Conservation (phyloP, 2,888 invertebrate species). For the Perdita meconis region DNA sequence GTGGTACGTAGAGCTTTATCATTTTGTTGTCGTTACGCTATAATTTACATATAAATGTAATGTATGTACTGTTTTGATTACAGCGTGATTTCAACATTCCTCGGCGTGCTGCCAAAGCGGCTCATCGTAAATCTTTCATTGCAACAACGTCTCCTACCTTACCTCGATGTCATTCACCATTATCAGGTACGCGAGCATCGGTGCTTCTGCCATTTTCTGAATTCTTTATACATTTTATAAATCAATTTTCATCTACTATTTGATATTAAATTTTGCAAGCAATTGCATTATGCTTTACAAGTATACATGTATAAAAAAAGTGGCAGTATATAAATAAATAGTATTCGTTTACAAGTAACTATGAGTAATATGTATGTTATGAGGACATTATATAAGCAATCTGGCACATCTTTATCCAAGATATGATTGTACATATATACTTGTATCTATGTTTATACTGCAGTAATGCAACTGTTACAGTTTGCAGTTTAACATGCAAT, state of each 20-base stretch:
- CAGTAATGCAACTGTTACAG: slow-evolving; percentile 14
- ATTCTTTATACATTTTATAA: background rate
- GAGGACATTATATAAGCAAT: slow-evolving; percentile 44
- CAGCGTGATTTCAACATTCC: slow-evolving; percentile 84
- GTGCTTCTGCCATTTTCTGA: background rate
- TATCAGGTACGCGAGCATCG: slow-evolving; percentile 86
- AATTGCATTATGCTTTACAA: background rate
- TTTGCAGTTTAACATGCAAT: slow-evolving; percentile 14
- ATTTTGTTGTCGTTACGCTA: background rate
- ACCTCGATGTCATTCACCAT: slow-evolving; percentile 91
- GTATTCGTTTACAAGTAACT: background rate
- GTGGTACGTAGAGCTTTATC: slow-evolving; percentile 86
- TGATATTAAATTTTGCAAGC: background rate
- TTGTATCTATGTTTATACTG: slow-evolving; percentile 12
- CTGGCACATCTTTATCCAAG: slow-evolving; percentile 41
- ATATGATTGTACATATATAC: slow-evolving; percentile 14
- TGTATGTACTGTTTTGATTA: slow-evolving; percentile 45
- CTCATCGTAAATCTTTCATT: slow-evolving; percentile 91
- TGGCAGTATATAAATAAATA: slow-evolving; percentile 2
- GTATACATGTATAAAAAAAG: background rate
- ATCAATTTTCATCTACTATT: background rate
- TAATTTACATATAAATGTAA: background rate
- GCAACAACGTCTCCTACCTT: slow-evolving; percentile 90
- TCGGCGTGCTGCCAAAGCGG: slow-evolving; percentile 86
- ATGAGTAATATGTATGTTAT: slow-evolving; percentile 13